Evolutionary conservation across 2,113 vertebrate species (phyloP), one percentile per base, ranked within the genome.

Genomic region (Tretioscincus oriximinensis): DNA sequence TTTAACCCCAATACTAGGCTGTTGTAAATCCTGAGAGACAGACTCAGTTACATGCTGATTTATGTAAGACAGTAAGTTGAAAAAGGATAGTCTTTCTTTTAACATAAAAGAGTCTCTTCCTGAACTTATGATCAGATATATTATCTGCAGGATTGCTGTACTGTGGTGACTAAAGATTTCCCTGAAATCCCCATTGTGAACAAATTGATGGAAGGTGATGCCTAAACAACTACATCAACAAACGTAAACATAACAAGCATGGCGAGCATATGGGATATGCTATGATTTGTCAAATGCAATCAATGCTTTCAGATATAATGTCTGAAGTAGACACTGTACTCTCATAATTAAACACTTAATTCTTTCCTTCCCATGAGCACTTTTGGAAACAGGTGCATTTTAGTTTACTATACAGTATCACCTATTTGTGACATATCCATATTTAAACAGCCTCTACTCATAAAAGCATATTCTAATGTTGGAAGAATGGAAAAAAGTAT

Each of bases 61-160:
- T 82, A 91, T 88, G 86, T 90, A 91, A 81, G 90, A 94, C 91
- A 92, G 89, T 93, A 91, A 91, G 91, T 88, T 90, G 88, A 91
- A 90, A 92, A 92, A 93, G 91, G 78, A 89, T 93, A 79, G 90
- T 94, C 91, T 95, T 88, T 90, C 95, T 95, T 94, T 95, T 94
- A 96, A 94, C 95, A 92, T 95, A 95, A 95, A 94, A 95, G 93
- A 95, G 91, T 89, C 88, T 94, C 93, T 93, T 92, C 87, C 81
- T 92, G 89, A 93, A 93, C 91, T 93, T 93, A 94, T 90, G 93
- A 91, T 94, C 93, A 91, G 88, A 91, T 92, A 92, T 91, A 82
- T 90, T 93, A 93, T 92, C 89, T 68, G 90, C 83, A 92, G 89
- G 91, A 91, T 92, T 92, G 86, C 91, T 94, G 93, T 91, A 93